Conservation (phyloP, 2,113 vertebrate genomes). For the Falco punctatus region DNA sequence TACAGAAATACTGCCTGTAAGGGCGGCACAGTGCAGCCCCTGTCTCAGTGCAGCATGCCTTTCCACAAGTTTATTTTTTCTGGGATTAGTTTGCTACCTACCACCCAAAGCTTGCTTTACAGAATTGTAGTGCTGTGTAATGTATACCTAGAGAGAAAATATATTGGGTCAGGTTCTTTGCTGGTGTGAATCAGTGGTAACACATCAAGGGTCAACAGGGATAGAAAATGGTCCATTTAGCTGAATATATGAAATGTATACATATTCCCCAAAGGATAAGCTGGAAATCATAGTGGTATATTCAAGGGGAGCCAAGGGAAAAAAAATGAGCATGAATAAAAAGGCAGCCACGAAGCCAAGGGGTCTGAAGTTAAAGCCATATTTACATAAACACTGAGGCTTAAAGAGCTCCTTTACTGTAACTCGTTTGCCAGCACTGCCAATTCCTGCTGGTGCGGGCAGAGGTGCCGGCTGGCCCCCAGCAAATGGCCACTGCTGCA, state of each 20-base stretch:
- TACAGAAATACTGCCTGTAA: background rate
- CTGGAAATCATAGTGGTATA: constrained; percentile 5
- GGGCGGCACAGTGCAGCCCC: background rate
- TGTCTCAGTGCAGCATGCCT: background rate
- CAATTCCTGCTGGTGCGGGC: rapidly evolving
- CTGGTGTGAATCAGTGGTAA: background rate
- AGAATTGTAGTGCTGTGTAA: background rate
- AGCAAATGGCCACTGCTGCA: rapidly evolving
- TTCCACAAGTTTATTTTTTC: constrained; percentile 32
- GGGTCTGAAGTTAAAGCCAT: background rate
- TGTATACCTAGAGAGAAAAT: background rate
- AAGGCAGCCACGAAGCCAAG: background rate
- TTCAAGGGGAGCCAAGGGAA: constrained; percentile 10
- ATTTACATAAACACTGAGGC: background rate
- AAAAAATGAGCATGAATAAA: background rate
- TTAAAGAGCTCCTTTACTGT: background rate
- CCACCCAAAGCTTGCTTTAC: background rate
- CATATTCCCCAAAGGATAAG: background rate
- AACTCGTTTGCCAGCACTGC: rapidly evolving
- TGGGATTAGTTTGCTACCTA: constrained; percentile 24
- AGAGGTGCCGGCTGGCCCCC: background rate
- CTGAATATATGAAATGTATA: background rate
- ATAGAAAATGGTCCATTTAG: constrained; percentile 11
- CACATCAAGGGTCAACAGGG: background rate
- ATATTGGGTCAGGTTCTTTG: background rate